Evolutionary conservation across 2,888 invertebrate genomes (phyloP).

Genomic region (Griposia aprilina): DNA sequence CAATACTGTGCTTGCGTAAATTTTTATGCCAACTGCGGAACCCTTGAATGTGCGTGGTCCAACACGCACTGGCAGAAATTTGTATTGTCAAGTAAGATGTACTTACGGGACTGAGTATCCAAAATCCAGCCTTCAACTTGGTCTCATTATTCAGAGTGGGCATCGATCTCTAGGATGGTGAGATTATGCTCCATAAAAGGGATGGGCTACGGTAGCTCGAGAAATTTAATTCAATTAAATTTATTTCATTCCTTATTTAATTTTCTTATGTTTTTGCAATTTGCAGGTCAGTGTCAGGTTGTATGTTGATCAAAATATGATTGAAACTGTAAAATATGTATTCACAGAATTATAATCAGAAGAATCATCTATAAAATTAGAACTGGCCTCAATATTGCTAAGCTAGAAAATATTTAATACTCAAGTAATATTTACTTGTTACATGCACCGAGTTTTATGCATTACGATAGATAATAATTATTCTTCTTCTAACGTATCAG

Average conservation of each 20-base stretch:
- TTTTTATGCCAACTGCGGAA: not conserved
- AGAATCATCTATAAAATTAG: not conserved
- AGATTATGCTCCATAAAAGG: not conserved
- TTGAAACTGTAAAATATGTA: not conserved
- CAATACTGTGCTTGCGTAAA: not conserved
- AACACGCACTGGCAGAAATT: too few relatives aligned
- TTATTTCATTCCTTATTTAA: too few relatives aligned
- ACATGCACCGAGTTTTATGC: not conserved
- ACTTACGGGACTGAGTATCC: not conserved
- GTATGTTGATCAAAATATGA: not conserved
- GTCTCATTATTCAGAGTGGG: not conserved
- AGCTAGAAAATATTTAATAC: not conserved
- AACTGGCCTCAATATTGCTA: not conserved
- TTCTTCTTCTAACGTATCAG: not conserved
- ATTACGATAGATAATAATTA: conserved; percentile 7
- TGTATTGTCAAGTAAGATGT: not conserved
- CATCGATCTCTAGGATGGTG: not conserved
- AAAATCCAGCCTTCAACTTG: not conserved
- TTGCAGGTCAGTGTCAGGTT: not conserved
- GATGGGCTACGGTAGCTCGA: not conserved
- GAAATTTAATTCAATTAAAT: too few relatives aligned
- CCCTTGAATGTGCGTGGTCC: too few relatives aligned
- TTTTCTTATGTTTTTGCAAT: not conserved
- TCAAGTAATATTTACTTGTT: not conserved
- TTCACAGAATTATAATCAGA: not conserved